These are phyloP conservation scores for Dryocosmus kuriphilus DNA, from an alignment of 2,888 invertebrate genomes.

Conservation along the genomic window DNA sequence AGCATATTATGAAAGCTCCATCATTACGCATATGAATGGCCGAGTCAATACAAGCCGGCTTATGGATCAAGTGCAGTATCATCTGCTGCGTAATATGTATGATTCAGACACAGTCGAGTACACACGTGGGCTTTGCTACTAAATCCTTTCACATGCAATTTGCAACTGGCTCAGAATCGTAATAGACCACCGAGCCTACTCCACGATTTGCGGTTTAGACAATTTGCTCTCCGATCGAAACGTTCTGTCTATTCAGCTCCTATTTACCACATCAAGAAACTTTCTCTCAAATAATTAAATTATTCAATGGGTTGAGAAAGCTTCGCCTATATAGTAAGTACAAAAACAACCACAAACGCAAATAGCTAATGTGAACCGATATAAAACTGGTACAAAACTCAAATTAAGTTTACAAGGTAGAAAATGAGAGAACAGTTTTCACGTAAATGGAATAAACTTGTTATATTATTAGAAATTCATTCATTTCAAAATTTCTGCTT, in stretches of 20 bases:
- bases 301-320: constrained; percentile 3
- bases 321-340: background rate
- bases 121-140: background rate
- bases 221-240: constrained; percentile 33
- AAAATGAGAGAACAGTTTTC: no score
- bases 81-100: constrained; percentile 14
- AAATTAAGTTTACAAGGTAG: no score
- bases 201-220: constrained; percentile 35
- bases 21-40: constrained; percentile 38
- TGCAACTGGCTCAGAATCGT: constrained; percentile 36
- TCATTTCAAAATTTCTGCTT: no score
- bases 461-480: no score
- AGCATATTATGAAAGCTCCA: constrained; percentile 19
- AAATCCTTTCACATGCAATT: constrained; percentile 42
- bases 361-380: no score
- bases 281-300: constrained; percentile 26
- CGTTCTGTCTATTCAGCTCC: constrained; percentile 36
- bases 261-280: constrained; percentile 35
- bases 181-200: constrained; percentile 31
- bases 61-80: constrained; percentile 25
- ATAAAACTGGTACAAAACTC: no score
- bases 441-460: no score
- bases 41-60: constrained; percentile 38
- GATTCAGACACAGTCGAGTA: constrained; percentile 16
- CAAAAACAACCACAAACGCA: background rate